Base-by-base conservation (phyloP, 2,888 invertebrate species). In the Lordiphosa andalusiaca region DNA sequence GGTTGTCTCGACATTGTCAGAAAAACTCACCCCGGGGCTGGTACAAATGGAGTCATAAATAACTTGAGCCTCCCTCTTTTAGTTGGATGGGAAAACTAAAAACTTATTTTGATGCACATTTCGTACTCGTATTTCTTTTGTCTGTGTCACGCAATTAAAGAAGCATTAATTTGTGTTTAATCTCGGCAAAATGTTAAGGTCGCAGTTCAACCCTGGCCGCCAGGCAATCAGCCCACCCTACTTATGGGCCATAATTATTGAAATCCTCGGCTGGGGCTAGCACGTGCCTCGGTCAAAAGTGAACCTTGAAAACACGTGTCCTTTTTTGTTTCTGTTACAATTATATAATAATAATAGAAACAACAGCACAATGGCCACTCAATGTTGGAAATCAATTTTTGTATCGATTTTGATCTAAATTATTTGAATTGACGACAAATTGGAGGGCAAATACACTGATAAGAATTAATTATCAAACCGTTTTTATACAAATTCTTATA, bases 1-100 rank as follows among this genome's bases (percentile, higher is more conserved):
- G 62, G 64, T 51, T 64, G 64, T 40, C 33, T 41, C 59, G 58
- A 55, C 61, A 61, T 55, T 41, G 33, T n/a, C 4, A 19, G 44
- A 46, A 6, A 16, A 47, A 53, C 52, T 54, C 59, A 65, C 65
- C 59, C 65, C 12, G 7, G 19, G 25, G 38, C 35, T 40, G 42
- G 36, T 25, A 48, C 44, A 54, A 57, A 74, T 68, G 53, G 57
- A 81, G 82, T 62, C 70, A 81, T 81, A 81, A 77, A 77, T 81
- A 66, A 72, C 62, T 47, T 35, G 36, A 54, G 53, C 30, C 60
- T 52, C 53, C 53, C 44, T 48, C 33, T 49, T 49, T 49, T 36
- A 33, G 49, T 47, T 53, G 47, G 53, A 39, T 48, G 30, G 30
- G 3, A 30, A 30, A 37, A 54, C 36, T 36, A 48, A 38, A 46